Evolutionary conservation across 64 coral and sea anemone species (phyloP), one percentile per base, ranked within the genome.

Genomic region (Montipora cactus): DNA sequence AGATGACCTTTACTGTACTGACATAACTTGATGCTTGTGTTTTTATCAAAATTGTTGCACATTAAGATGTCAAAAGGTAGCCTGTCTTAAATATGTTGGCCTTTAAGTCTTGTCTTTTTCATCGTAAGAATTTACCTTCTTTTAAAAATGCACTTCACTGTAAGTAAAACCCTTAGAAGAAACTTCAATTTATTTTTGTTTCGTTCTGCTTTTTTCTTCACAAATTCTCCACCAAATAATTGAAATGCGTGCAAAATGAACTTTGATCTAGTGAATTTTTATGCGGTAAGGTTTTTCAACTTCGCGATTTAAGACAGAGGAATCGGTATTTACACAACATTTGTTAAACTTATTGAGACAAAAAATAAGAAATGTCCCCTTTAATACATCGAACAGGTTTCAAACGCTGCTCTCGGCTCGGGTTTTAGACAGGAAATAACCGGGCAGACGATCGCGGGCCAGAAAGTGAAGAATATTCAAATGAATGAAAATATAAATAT

Each of bases 401-500:
- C 28, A 71, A 20, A 47, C 49, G 64, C 82, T 86, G 47, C 67
- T 86, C 44, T 86, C 12, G 71, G 71, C 16, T 49, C 66, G 18
- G 16, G 64, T 50, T 14, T 50, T 19, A 86, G 62, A 86, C 82
- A 72, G 82, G 66, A 72, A 86, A 86, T 86, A 86, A 68, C 44
- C 22, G 45, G 15, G 44, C 45, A 86, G 68, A 71, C 68, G 68
- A 71, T 71, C 62, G 71, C 66, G 47, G 71, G 66, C 62, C 59
- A 86, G 59, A 66, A 18, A 72, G 47, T 8, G 37, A 20, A 47
- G 66, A 86, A 86, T 70, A 71, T 86, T 86, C 64, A 86, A 86
- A 86, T 86, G 82, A 86, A 86, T 86, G 82, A 86, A 86, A 86
- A 71, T 49, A 86, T 18, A 71, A 86, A 86, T 64, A 86, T 86